These are phyloP conservation scores for Spongilla lacustris DNA, from an alignment of 37 sponge, comb jelly and placozoan genomes.

Conservation along the genomic window DNA sequence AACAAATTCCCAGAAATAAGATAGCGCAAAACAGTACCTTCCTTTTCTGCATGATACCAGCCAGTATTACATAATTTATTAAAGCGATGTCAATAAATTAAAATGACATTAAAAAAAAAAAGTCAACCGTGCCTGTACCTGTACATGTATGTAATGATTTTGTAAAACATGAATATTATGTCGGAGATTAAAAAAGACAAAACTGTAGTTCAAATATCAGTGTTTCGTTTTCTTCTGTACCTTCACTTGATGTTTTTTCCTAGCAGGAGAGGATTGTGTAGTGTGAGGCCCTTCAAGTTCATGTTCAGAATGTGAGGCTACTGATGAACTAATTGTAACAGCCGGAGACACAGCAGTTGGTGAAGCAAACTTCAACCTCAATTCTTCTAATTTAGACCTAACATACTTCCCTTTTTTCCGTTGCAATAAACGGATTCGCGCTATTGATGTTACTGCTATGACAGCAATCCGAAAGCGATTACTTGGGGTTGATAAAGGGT, in stretches of 20 bases:
- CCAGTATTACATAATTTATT: too few species aligned
- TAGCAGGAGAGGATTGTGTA: not conserved
- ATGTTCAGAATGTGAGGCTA: not conserved
- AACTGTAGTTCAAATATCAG: not conserved
- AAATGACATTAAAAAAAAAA: too few species aligned
- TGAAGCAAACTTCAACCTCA: not conserved
- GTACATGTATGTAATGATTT: too few species aligned
- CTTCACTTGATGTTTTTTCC: not conserved
- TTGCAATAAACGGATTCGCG: slow-evolving; percentile 41
- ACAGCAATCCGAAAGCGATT: slow-evolving; percentile 30
- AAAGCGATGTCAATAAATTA: too few species aligned
- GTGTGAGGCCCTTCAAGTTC: not conserved
- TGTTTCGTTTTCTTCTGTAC: not conserved
- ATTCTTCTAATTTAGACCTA: not conserved
- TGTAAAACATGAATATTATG: too few species aligned
- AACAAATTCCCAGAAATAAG: too few species aligned
- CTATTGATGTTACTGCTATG: slow-evolving; percentile 22
- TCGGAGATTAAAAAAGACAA: not conserved
- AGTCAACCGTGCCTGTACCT: too few species aligned
- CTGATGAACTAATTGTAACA: not conserved
- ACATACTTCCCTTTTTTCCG: slow-evolving; percentile 31
- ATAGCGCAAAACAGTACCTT: too few species aligned
- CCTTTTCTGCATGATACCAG: too few species aligned
- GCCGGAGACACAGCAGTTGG: not conserved
- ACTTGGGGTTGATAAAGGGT: slow-evolving; percentile 1